Evolutionary conservation across 1,140 invertebrate genomes (phyloP), one percentile per base, ranked within the genome.

Genomic region (Ericerus pela): DNA sequence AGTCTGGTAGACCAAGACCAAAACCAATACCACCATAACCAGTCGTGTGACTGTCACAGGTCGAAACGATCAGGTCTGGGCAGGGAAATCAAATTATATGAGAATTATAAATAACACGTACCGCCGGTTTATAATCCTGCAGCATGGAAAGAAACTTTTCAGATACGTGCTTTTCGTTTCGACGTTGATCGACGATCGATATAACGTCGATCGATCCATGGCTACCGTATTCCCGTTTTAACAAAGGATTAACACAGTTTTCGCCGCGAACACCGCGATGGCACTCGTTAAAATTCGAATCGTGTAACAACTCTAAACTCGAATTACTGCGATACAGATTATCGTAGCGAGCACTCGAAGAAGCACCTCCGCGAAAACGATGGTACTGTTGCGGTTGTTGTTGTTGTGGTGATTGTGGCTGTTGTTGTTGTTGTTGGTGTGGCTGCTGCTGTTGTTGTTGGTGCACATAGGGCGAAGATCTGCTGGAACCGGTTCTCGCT

Each of bases 131-230:
- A 62, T 81, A 79, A 58, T 84, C 82, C 65, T 85, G 82, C 8
- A 90, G 75, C 81, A 91, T 85, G 6, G 80, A 82, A 68, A 85
- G 84, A 65, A 86, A 82, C 59, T 79, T 79, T 53, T 84, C 81
- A 37, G 53, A 57, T 57, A 56, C 57, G 4, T 14, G 2, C 10
- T 47, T 61, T 37, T 66, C 62, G 36, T 68, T 67, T 26, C 74
- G 73, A 14, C 76, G 75, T 60, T 76, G 71, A 65, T 76, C 73
- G 60, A 76, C 76, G 52, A 73, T 75, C 28, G 63, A 60, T 31
- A 82, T 75, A 55, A 82, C 72, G 65, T 85, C 81, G 55, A 85
- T 77, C 54, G 79, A 82, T 6, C 80, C 81, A 66, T 75, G 72
- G 66, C 76, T 76, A 30, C 78, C 78, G 64, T 78, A 80, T 59